Base-by-base conservation (phyloP, 2,888 invertebrate genomes). In the Drosophila kambysellisi region DNA sequence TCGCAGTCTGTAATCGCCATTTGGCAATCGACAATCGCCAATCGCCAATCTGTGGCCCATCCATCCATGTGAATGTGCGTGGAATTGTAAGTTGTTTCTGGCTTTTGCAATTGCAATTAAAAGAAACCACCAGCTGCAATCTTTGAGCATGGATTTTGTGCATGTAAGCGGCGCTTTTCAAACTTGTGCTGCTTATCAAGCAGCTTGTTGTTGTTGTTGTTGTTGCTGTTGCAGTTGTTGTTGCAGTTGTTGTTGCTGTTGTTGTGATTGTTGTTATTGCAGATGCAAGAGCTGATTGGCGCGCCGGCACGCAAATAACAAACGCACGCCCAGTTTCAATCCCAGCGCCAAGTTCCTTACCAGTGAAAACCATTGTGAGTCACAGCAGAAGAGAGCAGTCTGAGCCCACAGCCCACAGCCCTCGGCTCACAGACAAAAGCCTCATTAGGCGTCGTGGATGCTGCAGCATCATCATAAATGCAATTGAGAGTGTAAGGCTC, bases 151-250 rank as follows among this genome's bases (percentile, higher is more conserved):
- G 90, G 72, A 68, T 88, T 83, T 83, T 89, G 85, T 81, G 90
- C 90, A 85, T 85, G 90, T 85, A 72, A 74, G 90, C 90, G 85
- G 85, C 88, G 64, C 81, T 89, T 85, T 81, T 86, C 62, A 74
- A 88, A 81, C 77, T 66, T 58, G 61, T 57, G 60, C 43, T 43
- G 74, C 83, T 83, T 84, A 84, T 84, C 89, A 89, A 81, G 64
- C 81, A 61, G 70, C 61, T 39, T 63, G 72, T 71, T 74, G 65
- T 61, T 65, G 70, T 69, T 74, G 70, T 35, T 72, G 25, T 2
- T 66, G 70, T 69, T 67, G 67, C 32, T 74, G 70, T 35, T 72
- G 25, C 3, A 25, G 20, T 69, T 74, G 60, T 53, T 66, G 70
- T 69, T 67, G 67, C 32, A 69, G 62, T 62, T 72, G 62, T 41